These are phyloP conservation scores for Cenopis cana DNA, from an alignment of 2,888 invertebrate genomes.

Conservation along the genomic window DNA sequence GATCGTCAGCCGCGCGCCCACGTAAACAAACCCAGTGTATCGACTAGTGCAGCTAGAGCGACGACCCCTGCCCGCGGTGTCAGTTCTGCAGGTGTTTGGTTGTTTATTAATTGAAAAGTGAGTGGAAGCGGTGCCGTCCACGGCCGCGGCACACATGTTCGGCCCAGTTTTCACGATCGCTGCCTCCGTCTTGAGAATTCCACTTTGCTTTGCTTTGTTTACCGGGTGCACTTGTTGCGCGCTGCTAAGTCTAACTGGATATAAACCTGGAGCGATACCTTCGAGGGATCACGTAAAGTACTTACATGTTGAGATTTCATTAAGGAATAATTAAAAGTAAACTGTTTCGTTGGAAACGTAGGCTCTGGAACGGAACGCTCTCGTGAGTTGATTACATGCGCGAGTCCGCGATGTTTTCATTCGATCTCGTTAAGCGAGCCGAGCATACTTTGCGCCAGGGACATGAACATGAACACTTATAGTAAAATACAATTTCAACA, in stretches of 20 bases:
- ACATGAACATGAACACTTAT: conserved; percentile 15
- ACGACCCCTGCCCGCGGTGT: conserved; percentile 59
- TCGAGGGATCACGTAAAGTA: conserved; percentile 26
- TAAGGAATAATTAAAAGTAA: conserved; percentile 42
- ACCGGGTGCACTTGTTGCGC: conserved; percentile 57
- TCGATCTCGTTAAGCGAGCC: conserved; percentile 27
- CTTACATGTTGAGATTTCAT: conserved; percentile 27
- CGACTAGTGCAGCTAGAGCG: conserved; percentile 63
- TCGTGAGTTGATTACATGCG: conserved; percentile 41
- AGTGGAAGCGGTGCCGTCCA: conserved; percentile 81
- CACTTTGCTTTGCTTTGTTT: conserved; percentile 76
- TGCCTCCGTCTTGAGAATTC: conserved; percentile 71
- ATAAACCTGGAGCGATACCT: conserved; percentile 31
- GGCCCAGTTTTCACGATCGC: conserved; percentile 81
- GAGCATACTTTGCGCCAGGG: conserved; percentile 24
- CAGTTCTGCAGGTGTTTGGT: conserved; percentile 80
- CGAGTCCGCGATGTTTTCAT: conserved; percentile 40
- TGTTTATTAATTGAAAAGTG: conserved; percentile 84
- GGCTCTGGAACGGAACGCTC: conserved; percentile 42
- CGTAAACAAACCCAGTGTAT: conserved; percentile 68
- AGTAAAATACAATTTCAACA: conserved; percentile 4
- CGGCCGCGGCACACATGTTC: conserved; percentile 83
- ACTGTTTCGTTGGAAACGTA: conserved; percentile 37
- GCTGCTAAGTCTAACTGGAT: conserved; percentile 37
- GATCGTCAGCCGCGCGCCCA: conserved; percentile 56